Base-by-base conservation (phyloP, 1,140 invertebrate genomes). In the Ceratosolen solmsi region DNA sequence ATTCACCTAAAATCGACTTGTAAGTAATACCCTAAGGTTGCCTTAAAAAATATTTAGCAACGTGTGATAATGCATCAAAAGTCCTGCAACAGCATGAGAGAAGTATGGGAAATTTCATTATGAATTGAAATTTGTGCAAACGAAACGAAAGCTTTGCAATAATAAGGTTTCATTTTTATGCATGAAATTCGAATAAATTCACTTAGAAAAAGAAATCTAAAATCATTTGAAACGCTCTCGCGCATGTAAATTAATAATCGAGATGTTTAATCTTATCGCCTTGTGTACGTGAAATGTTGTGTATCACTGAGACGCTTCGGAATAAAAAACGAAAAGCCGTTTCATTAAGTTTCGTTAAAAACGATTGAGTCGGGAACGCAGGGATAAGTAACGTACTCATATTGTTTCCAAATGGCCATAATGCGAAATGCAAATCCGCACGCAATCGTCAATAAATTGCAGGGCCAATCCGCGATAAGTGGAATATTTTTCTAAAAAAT, bases 221-320 rank as follows among this genome's bases (percentile, higher is more conserved):
- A 0, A 25, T 68, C 38, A 33, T 22, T 68, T 68, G 15, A 36
- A 68, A 68, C 27, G 17, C 22, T n/a, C 33, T 38, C 13, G 17
- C n/a, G 63, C 33, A 0, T 68, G 63, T 68, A 68, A 68, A n/a
- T 38, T 38, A 36, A 38, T 38, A 68, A 36, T 65, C 36, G 17
- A 38, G 33, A n/a, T 68, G 13, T 68, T 68, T 68, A 68, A 68
- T 68, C 33, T 68, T 68, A 68, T 68, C 33, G 33, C 3, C 0
- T 15, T 63, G 13, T 22, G 38, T 38, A 2, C 33, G 63, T 38
- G 11, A 63, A 60, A 30, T 27, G n/a, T n/a, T n/a, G n/a, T n/a
- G 8, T 15, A 8, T 11, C 20, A 63, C 60, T 20, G 30, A 13
- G n/a, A 25, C 30, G 60, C 0, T 46, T 4, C 17, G 8, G 41